Percentiles rank a stretch among this genome's conserved stretches.
These are phyloP conservation scores for Nibea albiflora DNA, from an alignment of 2,113 vertebrate species.

Conservation along the genomic window DNA sequence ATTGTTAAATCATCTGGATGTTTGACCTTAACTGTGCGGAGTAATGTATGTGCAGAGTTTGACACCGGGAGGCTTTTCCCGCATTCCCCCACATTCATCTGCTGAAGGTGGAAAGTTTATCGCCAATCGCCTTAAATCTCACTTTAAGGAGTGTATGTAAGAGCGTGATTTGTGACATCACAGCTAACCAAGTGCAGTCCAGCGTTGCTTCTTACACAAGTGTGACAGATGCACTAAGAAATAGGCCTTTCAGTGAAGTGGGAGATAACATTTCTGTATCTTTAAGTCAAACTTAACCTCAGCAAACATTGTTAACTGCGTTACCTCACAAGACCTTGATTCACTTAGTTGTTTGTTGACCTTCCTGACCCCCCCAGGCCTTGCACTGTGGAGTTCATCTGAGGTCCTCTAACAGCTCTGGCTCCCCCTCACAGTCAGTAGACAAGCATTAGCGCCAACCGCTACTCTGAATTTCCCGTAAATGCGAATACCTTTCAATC, in stretches of 20 bases:
- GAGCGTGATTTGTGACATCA: constrained; percentile 2
- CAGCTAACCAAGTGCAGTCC: neutral
- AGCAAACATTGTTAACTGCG: constrained; percentile 30
- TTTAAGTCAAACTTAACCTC: constrained; percentile 26
- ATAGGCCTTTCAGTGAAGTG: neutral
- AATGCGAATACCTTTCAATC: constrained; percentile 30
- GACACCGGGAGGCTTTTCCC: constrained; percentile 23
- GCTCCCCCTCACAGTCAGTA: constrained; percentile 23
- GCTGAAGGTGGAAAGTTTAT: neutral
- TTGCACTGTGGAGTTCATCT: constrained; percentile 12
- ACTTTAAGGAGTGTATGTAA: neutral
- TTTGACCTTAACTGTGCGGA: neutral
- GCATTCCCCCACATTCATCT: constrained; percentile 8
- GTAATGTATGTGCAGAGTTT: neutral
- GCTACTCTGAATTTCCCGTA: constrained; percentile 1
- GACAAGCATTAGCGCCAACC: neutral
- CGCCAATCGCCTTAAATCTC: neutral
- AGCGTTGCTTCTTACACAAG: neutral
- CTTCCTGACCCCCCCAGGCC: constrained; percentile 48
- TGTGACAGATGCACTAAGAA: neutral
- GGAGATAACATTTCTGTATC: neutral
- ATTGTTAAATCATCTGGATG: neutral
- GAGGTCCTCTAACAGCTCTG: constrained; percentile 31
- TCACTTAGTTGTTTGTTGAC: constrained; percentile 56
- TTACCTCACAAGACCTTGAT: constrained; percentile 51